Base-by-base conservation (phyloP, 2,888 invertebrate genomes). In the Hedya salicella region DNA sequence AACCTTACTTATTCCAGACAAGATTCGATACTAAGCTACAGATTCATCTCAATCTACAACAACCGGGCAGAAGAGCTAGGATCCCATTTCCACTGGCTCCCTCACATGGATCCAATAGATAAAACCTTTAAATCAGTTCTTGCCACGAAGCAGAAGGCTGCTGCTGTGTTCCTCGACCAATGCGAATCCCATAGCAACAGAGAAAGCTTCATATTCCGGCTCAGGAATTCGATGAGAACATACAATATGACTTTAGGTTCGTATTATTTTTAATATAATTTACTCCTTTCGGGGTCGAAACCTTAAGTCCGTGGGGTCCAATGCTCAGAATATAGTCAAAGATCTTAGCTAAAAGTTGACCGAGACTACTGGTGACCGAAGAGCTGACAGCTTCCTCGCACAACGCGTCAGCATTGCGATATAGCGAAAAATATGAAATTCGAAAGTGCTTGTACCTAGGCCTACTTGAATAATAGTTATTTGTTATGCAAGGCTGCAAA, bases 181-280 rank as follows among this genome's bases (percentile, higher is more conserved):
- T 91, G 91, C 68, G 68, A 68, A 1, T 81, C 76, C 1, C 74
- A 71, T 39, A 88, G 89, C 68, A 76, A 76, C 42, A 75, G 89
- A 40, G 89, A 90, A 74, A 11, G 68, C 0, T 82, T 85, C 9
- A 66, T 89, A 1, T 50, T 74, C 61, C 88, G 85, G 36, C 77
- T 95, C 17, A 77, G 82, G 19, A 81, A 82, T 52, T 77, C 93
- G 72, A 87, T 95, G 25, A 44, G 72, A 0, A 78, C 73, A 66
- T 86, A 80, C 16, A 87, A 89, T 48, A 69, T 87, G 8, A 78
- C 87, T 0, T 83, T 36, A 11, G 36, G 36, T 36, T 11, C 36
- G 9, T 25, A 25, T 25, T 25, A n/a, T 25, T 25, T 25, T 6
- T 6, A 6, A 25, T 25, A 25, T 25, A 25, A n/a, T n/a, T n/a